Evolutionary conservation across 2,888 invertebrate species (phyloP).

Genomic region (Cylindroiulus punctatus): DNA sequence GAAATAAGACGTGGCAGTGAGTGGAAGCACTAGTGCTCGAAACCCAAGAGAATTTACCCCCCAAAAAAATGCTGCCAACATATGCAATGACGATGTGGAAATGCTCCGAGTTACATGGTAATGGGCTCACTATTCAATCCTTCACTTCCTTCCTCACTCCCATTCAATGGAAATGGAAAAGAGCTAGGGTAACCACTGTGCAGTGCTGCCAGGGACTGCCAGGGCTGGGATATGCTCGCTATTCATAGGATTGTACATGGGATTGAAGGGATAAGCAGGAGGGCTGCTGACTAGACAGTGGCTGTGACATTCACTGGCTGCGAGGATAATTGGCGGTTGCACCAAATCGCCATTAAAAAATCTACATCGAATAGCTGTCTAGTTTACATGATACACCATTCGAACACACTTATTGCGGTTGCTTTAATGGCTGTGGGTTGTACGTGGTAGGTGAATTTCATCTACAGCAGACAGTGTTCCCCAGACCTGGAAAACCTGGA

Average conservation of each 20-base stretch:
- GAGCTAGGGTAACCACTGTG: background rate
- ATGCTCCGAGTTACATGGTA: conserved; percentile 19
- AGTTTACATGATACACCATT: too few species aligned
- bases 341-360: background rate
- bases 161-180: background rate
- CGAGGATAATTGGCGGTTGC: background rate
- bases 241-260: conserved; percentile 1
- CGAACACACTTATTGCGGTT: too few species aligned
- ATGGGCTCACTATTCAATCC: conserved; percentile 29
- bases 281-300: background rate
- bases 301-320: background rate
- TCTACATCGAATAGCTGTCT: too few species aligned
- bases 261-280: background rate
- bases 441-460: too few species aligned
- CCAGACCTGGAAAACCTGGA: too few species aligned
- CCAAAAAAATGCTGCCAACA: background rate
- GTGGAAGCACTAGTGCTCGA: conserved; percentile 19
- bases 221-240: background rate
- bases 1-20: conserved; percentile 27
- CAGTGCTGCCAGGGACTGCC: conserved; percentile 13
- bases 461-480: too few species aligned
- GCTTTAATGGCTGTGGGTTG: too few species aligned
- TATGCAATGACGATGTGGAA: conserved; percentile 12
- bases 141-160: conserved; percentile 20
- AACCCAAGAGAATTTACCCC: conserved; percentile 25